Evolutionary conservation across 2,113 vertebrate genomes (phyloP), one percentile per base, ranked within the genome.

Genomic region (Paratilapia polleni): DNA sequence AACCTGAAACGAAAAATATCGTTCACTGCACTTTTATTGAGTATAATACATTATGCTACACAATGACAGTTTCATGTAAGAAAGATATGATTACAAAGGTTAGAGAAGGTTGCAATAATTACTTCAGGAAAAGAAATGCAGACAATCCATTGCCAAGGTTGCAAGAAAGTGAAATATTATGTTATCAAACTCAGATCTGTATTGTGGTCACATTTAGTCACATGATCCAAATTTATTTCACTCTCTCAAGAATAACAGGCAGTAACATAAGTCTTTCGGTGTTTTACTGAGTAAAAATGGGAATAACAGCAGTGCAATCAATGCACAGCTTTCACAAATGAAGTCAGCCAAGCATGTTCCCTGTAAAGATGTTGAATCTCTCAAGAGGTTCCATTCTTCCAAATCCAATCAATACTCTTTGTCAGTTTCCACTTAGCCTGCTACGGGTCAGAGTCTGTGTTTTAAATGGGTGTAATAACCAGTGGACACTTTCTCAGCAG

Each of bases 371-470:
- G 64, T 49, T 57, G 58, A 77, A 80, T 78, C 75, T 78, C 79
- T 79, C 77, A 60, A 60, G 82, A 80, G 77, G 60, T 60, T 83
- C 81, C 58, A 56, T 59, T 87, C 84, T 79, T 60, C 56, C 58
- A 52, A 77, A 73, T 85, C 64, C 77, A 83, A 80, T 90, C 86
- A 19, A 91, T 88, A 85, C 8, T 56, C 54, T 90, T 89, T 91
- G 88, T 88, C 82, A 85, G 47, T 66, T 83, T 88, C 83, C 79
- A 89, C 73, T 85, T 85, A 73, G 15, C 74, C 22, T 2, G 61
- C 87, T 60, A 38, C 19, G 34, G 76, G 43, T 88, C 81, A 77
- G 75, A 75, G 80, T 78, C 47, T 76, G 59, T 61, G 81, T 88
- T 85, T 88, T 59, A 78, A 91, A 88, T 81, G 76, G 70, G 38